A percentile compares a stretch with the other conserved stretches of the same genome.
Evolutionary conservation across 2,888 invertebrate genomes (phyloP).

Genomic region (Eupithecia centaureata): DNA sequence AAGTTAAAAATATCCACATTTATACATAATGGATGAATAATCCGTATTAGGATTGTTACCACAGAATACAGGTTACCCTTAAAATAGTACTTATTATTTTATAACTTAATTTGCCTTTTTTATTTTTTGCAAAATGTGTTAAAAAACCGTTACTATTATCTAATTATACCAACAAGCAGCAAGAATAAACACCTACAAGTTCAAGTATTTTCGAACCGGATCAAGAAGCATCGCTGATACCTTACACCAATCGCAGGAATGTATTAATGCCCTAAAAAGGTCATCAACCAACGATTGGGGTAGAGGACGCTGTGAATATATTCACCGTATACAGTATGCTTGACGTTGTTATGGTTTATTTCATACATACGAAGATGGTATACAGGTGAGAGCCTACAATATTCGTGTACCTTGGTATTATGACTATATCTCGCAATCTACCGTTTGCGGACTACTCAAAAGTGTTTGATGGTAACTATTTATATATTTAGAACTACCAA

Average conservation of each 20-base stretch:
- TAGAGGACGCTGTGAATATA: slow-evolving; percentile 38
- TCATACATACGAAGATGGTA: background rate
- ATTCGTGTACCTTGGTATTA: no score
- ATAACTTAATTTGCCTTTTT: no score
- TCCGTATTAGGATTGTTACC: background rate
- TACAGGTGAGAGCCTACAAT: background rate
- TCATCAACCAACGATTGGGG: slow-evolving; percentile 36
- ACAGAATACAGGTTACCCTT: background rate
- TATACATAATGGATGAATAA: no score
- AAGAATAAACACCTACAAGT: background rate
- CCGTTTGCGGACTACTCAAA: no score
- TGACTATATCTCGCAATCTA: no score
- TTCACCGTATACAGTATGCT: slow-evolving; percentile 30
- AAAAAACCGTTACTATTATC: background rate
- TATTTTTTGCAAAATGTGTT: background rate
- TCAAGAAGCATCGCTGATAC: slow-evolving; percentile 17
- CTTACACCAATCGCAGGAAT: slow-evolving; percentile 1
- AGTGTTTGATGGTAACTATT: no score
- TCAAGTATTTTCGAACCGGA: slow-evolving; percentile 22
- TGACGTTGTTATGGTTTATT: no score
- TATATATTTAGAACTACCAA: no score
- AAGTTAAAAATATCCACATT: no score
- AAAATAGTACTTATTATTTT: no score
- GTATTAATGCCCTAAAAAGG: slow-evolving; percentile 32
- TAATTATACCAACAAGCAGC: background rate